Percentiles rank a stretch among this genome's conserved stretches.
phyloP scores from a whole-genome alignment of 2,113 vertebrate genomes.

The Upupa epops region DNA sequence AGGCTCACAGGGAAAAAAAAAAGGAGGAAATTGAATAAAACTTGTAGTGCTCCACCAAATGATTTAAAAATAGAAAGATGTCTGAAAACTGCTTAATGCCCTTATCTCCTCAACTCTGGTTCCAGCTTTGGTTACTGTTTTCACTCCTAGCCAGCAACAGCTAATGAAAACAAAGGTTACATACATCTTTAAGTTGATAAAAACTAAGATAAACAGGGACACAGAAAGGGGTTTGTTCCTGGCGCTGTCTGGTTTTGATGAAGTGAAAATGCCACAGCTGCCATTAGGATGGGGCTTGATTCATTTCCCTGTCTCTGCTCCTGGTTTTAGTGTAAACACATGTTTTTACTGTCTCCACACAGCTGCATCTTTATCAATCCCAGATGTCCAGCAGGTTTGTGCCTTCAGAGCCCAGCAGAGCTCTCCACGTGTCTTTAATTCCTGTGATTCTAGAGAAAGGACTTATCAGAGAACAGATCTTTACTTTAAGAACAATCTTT shows the following conservation, averaged over 20 bases:
- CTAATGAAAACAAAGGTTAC: conserved; percentile 70
- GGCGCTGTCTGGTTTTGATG: conserved; percentile 68
- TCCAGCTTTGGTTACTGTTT: conserved; percentile 66
- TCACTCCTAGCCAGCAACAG: conserved; percentile 57
- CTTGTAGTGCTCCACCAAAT: conserved; percentile 35
- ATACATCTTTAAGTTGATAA: conserved; percentile 65
- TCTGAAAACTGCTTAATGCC: conserved; percentile 59
- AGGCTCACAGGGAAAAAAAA: not conserved
- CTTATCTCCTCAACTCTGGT: conserved; percentile 58
- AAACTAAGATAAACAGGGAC: conserved; percentile 58
- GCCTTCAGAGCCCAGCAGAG: conserved; percentile 30
- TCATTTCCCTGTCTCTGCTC: conserved; percentile 76
- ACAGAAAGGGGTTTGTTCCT: conserved; percentile 63
- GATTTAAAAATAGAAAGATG: conserved; percentile 59
- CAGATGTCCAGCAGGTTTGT: conserved; percentile 82
- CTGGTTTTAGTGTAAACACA: conserved; percentile 78
- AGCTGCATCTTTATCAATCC: conserved; percentile 83
- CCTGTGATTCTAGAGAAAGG: conserved; percentile 33
- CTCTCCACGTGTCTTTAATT: conserved; percentile 70
- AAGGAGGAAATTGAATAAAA: conserved; percentile 57
- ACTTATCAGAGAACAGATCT: conserved; percentile 48
- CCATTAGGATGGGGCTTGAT: conserved; percentile 77
- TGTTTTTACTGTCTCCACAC: conserved; percentile 79
- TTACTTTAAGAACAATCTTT: conserved; percentile 47
- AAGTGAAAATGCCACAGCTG: conserved; percentile 79